Evolutionary conservation across 2,888 invertebrate species (phyloP).

Genomic region (Eristalis intricaria): DNA sequence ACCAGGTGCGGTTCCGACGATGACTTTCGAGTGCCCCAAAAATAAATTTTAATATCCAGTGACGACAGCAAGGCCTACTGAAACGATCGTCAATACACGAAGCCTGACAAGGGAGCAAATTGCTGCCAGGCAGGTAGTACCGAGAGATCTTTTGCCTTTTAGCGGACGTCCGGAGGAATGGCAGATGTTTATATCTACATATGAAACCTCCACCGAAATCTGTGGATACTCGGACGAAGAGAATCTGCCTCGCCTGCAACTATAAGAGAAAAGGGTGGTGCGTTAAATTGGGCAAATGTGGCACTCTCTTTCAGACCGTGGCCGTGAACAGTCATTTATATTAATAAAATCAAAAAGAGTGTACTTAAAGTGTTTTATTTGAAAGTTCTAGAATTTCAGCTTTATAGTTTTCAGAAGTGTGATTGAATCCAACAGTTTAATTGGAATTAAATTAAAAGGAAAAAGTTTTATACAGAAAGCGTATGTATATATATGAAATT

Average conservation of each 20-base stretch:
- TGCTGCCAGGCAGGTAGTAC: background rate
- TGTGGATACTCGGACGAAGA: slow-evolving; percentile 61
- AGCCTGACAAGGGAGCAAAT: background rate
- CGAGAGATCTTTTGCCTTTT: background rate
- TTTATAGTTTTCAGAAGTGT: too few relatives aligned
- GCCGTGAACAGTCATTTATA: too few relatives aligned
- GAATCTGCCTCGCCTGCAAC: slow-evolving; percentile 46
- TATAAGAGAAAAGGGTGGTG: slow-evolving; percentile 39
- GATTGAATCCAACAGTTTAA: too few relatives aligned
- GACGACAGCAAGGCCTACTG: background rate
- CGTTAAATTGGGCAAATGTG: too few relatives aligned
- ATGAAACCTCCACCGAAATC: slow-evolving; percentile 34
- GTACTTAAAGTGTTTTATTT: too few relatives aligned
- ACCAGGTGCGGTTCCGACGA: background rate
- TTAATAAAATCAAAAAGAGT: too few relatives aligned
- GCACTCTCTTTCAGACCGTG: background rate
- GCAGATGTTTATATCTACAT: background rate
- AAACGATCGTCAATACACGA: background rate
- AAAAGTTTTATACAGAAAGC: too few relatives aligned
- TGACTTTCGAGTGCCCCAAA: background rate
- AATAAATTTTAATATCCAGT: background rate
- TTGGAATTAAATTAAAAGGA: too few relatives aligned
- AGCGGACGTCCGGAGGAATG: background rate
- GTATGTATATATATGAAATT: too few relatives aligned
- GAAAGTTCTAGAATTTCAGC: too few relatives aligned